Evolutionary conservation across 2,113 vertebrate species (phyloP).

Genomic region (Cyanocitta stelleri): DNA sequence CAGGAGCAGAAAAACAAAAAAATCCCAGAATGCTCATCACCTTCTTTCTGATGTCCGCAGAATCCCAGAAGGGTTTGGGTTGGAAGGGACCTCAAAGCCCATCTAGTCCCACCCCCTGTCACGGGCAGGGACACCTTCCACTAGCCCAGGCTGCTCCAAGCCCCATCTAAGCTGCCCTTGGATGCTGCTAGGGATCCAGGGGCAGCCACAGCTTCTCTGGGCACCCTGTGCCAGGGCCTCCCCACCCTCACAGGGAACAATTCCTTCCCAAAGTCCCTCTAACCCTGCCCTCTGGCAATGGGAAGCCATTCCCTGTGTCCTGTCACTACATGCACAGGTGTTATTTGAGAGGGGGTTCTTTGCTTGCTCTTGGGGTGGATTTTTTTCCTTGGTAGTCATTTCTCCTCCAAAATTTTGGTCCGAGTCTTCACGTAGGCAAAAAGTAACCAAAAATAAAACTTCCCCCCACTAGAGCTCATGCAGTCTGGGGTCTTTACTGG

Average conservation of each 20-base stretch:
- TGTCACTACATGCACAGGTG: too few relatives aligned
- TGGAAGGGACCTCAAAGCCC: accelerated
- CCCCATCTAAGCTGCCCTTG: accelerated
- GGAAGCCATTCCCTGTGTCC: not conserved
- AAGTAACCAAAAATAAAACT: not conserved
- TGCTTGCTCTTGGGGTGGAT: not conserved
- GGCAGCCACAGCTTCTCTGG: not conserved
- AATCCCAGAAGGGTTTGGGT: not conserved
- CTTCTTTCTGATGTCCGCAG: not conserved
- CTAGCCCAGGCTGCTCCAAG: accelerated
- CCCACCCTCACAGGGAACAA: accelerated
- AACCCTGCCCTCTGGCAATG: not conserved
- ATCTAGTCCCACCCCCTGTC: not conserved
- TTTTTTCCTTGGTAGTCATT: not conserved
- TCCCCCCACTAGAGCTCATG: not conserved
- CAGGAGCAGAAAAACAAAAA: not conserved
- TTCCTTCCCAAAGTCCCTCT: not conserved
- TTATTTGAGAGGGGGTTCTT: not conserved
- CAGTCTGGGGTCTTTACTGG: not conserved
- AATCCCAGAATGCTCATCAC: accelerated
- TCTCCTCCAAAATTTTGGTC: not conserved
- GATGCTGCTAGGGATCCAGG: not conserved
- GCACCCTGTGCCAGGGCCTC: not conserved
- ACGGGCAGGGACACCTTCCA: not conserved
- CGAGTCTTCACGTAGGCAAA: accelerated